Evolutionary conservation across 1,140 invertebrate species (phyloP).

Genomic region (Lasioglossum baleicum): DNA sequence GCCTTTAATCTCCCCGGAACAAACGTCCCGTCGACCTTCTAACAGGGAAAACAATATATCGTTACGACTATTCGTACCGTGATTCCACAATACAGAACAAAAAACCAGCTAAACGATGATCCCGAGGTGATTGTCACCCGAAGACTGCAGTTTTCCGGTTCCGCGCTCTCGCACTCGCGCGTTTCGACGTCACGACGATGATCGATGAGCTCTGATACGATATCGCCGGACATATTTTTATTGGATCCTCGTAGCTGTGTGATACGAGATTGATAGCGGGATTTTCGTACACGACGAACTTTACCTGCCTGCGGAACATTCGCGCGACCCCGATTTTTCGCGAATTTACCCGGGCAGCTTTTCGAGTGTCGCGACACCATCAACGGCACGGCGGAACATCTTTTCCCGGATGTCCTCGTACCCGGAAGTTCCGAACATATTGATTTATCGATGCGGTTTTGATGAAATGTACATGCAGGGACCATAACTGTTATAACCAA

Average conservation of each 20-base stretch:
- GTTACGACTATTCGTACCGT: not conserved
- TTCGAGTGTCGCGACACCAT: too few species aligned
- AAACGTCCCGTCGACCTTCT: not conserved
- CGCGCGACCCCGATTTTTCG: not conserved
- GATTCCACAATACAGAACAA: not conserved
- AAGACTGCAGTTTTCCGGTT: not conserved
- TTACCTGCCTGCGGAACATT: not conserved
- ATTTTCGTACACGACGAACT: not conserved
- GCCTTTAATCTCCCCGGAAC: slow-evolving; percentile 16
- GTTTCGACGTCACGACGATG: not conserved
- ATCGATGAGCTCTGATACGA: not conserved
- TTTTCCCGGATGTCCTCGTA: too few species aligned
- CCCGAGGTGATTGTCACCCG: not conserved
- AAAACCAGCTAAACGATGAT: not conserved
- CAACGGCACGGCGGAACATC: too few species aligned
- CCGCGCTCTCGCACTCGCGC: not conserved
- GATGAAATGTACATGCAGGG: too few species aligned
- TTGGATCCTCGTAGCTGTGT: not conserved
- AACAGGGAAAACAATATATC: slow-evolving; percentile 7
- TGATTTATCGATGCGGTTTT: too few species aligned
- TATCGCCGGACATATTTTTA: not conserved
- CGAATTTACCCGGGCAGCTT: not conserved
- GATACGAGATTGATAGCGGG: not conserved
- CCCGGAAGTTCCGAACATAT: too few species aligned
- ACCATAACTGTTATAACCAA: too few species aligned